A percentile compares a stretch with the other conserved stretches of the same genome.
Conservation (phyloP, 2,888 invertebrate species). For the Ferdinandea cuprea region DNA sequence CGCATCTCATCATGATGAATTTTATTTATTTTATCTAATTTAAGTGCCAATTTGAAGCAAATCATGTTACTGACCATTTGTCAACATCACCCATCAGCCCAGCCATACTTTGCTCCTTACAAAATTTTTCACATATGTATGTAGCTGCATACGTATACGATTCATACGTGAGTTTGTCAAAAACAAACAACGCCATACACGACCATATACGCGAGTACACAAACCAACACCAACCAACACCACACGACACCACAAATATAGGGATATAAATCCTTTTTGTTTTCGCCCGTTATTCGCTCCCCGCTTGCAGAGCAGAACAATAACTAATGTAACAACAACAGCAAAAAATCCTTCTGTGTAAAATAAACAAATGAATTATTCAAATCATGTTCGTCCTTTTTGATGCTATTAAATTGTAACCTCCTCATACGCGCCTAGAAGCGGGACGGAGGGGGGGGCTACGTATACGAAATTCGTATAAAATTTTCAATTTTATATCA, state of each 20-base stretch:
- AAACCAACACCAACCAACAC: too few species aligned
- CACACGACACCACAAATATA: constrained; percentile 2
- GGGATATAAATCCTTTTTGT: constrained; percentile 48
- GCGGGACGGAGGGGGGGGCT: neutral
- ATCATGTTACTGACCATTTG: constrained; percentile 38
- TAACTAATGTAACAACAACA: neutral
- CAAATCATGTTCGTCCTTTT: constrained; percentile 60
- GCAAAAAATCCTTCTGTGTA: neutral
- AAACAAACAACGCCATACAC: constrained; percentile 46
- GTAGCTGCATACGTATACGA: constrained; percentile 23
- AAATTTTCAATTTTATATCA: constrained; percentile 60
- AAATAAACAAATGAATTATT: constrained; percentile 61
- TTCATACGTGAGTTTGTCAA: constrained; percentile 52
- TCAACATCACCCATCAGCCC: constrained; percentile 30
- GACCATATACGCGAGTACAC: too few species aligned
- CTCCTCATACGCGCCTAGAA: constrained; percentile 17
- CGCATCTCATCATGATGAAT: constrained; percentile 10
- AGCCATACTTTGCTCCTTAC: neutral
- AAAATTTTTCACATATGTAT: constrained; percentile 32
- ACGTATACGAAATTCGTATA: constrained; percentile 41
- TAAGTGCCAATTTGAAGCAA: constrained; percentile 46
- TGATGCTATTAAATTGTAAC: constrained; percentile 44
- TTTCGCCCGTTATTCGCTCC: neutral
- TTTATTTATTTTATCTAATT: constrained; percentile 51
- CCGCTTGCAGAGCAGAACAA: neutral